Conservation (phyloP, 2,797 vertebrate genomes). For the Adelosebastes latens region DNA sequence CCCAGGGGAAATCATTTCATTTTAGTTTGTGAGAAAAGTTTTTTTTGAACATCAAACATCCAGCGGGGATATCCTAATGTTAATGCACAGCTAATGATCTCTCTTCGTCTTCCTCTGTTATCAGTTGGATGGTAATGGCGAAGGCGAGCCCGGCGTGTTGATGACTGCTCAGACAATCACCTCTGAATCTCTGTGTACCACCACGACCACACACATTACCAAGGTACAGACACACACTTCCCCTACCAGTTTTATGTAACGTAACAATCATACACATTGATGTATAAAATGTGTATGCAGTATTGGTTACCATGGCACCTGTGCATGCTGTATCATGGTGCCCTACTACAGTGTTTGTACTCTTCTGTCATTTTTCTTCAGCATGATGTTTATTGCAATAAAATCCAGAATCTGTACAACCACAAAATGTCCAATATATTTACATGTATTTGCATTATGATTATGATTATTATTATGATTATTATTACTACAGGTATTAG, state of each 20-base stretch:
- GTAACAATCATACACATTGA: too few species aligned
- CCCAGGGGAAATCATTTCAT: constrained; percentile 8
- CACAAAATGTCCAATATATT: too few species aligned
- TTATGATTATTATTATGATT: too few species aligned
- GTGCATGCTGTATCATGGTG: background rate
- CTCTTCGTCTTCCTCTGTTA: constrained; percentile 1
- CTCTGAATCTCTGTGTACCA: constrained; percentile 95
- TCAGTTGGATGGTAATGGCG: constrained; percentile 89
- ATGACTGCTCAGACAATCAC: constrained; percentile 98
- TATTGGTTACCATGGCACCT: background rate
- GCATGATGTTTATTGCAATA: too few species aligned
- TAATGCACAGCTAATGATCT: background rate
- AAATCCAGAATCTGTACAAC: too few species aligned
- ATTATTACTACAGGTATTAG: too few species aligned
- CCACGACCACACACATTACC: constrained; percentile 98
- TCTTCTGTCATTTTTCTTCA: background rate
- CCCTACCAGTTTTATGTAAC: background rate
- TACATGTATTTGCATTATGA: too few species aligned
- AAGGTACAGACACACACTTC: constrained; percentile 87
- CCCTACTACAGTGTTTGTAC: background rate
- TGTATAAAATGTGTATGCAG: background rate
- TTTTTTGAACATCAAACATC: background rate
- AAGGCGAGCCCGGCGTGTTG: constrained; percentile 88
- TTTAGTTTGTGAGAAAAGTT: background rate
- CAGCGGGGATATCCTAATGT: background rate